Conservation (phyloP, 2,797 vertebrate species). For the Macroramphosus scolopax region DNA sequence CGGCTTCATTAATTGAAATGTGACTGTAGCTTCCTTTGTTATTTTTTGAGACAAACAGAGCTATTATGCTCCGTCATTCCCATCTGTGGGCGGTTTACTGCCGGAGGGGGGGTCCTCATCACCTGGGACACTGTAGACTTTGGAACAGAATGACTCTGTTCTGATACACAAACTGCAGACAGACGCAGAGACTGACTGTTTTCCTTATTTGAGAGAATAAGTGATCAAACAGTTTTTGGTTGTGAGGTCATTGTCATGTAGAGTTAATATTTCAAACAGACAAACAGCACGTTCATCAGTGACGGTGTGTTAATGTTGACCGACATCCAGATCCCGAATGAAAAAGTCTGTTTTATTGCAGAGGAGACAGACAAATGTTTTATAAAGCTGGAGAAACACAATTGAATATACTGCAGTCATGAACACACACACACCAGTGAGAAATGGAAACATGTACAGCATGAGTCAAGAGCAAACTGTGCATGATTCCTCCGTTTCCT, state of each 20-base stretch:
- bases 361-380: no score
- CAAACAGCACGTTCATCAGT: neutral
- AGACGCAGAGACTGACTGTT: slow-evolving; percentile 9
- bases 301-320: no score
- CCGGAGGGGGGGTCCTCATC: slow-evolving; percentile 49
- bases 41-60: slow-evolving; percentile 48
- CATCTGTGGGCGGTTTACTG: slow-evolving; percentile 60
- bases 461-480: slow-evolving; percentile 42
- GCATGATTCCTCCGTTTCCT: slow-evolving; percentile 37
- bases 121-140: slow-evolving; percentile 36
- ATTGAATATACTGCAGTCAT: neutral
- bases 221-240: no score
- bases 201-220: no score
- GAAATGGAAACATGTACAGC: slow-evolving; percentile 10
- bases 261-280: neutral
- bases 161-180: slow-evolving; percentile 33
- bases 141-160: slow-evolving; percentile 47
- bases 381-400: neutral
- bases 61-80: slow-evolving; percentile 48
- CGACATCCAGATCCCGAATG: no score
- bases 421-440: slow-evolving; percentile 2
- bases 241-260: neutral
- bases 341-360: no score
- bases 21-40: slow-evolving; percentile 18
- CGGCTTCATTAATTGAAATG: slow-evolving; percentile 18